Percentiles rank a stretch among this genome's conserved stretches.
phyloP scores from a whole-genome alignment of 2,113 vertebrate genomes.

The Fregetta grallaria region DNA sequence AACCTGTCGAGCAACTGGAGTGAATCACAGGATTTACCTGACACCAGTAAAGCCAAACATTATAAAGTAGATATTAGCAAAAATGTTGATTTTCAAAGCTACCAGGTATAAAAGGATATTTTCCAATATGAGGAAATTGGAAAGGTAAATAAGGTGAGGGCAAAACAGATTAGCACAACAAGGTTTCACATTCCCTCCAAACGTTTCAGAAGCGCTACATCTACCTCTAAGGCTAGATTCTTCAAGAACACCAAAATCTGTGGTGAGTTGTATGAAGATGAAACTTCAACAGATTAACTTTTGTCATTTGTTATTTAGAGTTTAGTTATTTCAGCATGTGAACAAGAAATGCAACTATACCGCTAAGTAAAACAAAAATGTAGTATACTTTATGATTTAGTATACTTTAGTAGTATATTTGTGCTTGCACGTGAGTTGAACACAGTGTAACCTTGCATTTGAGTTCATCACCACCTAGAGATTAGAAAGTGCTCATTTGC shows the following conservation, averaged over 20 bases:
- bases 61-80: not conserved
- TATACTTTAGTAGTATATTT: too few species aligned
- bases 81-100: not conserved
- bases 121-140: not conserved
- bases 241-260: not conserved
- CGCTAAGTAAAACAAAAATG: not conserved
- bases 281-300: not conserved
- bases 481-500: not conserved
- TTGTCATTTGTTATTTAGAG: not conserved
- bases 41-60: not conserved
- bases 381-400: not conserved
- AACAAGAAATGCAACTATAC: not conserved
- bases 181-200: not conserved
- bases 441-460: not conserved
- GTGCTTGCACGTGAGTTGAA: not conserved
- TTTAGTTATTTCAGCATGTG: not conserved
- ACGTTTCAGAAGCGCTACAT: not conserved
- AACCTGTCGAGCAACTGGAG: not conserved
- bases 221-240: not conserved
- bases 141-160: not conserved
- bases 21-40: not conserved
- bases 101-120: not conserved
- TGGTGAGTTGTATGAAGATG: not conserved
- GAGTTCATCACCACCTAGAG: not conserved
- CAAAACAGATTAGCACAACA: not conserved